Conservation (phyloP, 2,888 invertebrate genomes). For the Mechanitis messenoides region DNA sequence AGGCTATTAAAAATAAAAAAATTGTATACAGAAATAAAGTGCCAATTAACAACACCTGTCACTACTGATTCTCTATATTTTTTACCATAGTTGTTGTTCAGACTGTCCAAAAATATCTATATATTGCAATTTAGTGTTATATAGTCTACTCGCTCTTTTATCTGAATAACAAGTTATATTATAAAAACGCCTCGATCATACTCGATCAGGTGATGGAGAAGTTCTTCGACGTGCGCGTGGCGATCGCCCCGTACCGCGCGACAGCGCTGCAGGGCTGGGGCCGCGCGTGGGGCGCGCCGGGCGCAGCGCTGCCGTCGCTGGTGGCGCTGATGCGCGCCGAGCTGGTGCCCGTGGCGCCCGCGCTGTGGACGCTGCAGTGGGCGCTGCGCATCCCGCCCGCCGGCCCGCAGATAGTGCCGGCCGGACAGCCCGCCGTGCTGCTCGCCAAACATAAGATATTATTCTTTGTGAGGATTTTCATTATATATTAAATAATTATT, state of each 20-base stretch:
- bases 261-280: conserved; percentile 92
- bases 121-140: too few relatives aligned
- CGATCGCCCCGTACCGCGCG: conserved; percentile 93
- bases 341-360: conserved; percentile 72
- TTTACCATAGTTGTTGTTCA: too few relatives aligned
- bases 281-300: conserved; percentile 88
- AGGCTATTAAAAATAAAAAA: too few relatives aligned
- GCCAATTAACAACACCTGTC: too few relatives aligned
- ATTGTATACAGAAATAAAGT: too few relatives aligned
- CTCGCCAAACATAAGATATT: conserved; percentile 91
- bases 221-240: conserved; percentile 93
- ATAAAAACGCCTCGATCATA: too few relatives aligned
- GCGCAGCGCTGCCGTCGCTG: conserved; percentile 92
- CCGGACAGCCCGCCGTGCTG: conserved; percentile 91
- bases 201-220: conserved; percentile 85
- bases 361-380: conserved; percentile 93
- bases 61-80: too few relatives aligned
- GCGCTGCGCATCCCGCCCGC: conserved; percentile 95
- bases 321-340: conserved; percentile 88
- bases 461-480: conserved; percentile 85
- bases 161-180: too few relatives aligned
- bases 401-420: conserved; percentile 91
- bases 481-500: too few relatives aligned
- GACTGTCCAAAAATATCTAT: too few relatives aligned
- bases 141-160: too few relatives aligned